Evolutionary conservation across 2,113 vertebrate genomes (phyloP), one percentile per base, ranked within the genome.

Genomic region (Phalacrocorax carbo): DNA sequence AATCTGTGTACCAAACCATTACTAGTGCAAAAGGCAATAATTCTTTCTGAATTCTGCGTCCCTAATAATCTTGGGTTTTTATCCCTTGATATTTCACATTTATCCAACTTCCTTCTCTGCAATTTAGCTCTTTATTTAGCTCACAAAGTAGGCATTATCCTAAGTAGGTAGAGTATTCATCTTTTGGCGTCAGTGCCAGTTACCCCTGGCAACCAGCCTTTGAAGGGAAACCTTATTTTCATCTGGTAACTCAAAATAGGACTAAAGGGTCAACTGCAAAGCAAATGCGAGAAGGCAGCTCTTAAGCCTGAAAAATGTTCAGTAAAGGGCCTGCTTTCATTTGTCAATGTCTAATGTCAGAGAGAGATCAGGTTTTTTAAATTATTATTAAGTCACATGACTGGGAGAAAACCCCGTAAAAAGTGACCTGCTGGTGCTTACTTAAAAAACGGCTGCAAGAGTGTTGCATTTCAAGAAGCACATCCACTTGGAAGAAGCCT

Each of bases 111-210:
- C 88, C 88, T 97, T 97, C 96, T 97, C 95, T 98, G 89, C 96
- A 98, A 97, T 98, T 98, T 98, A 97, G 96, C 84, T 97, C 98
- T 98, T 98, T 98, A 98, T 98, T 98, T 98, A 98, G 98, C 97
- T 97, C 97, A 94, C 97, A 98, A 98, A 98, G 97, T 96, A 98
- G 96, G 91, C 97, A 98, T 98, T 98, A 98, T 98, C 96, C 96
- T 97, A 98, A 98, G 94, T 73, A 98, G 98, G 97, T 97, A 98
- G 94, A 97, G 94, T 96, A 98, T 98, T 98, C 97, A 96, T 97
- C 98, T 97, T 98, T 94, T 96, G 95, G 97, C 96, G 26, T 97
- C 96, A 97, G 95, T 93, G 88, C 93, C 64, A 81, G 98, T 98
- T 98, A 96, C 98, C 97, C 96, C 22, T 96, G 90, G 98, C 98